Evolutionary conservation across 2,888 invertebrate genomes (phyloP).

Genomic region (Ferdinandea cuprea): DNA sequence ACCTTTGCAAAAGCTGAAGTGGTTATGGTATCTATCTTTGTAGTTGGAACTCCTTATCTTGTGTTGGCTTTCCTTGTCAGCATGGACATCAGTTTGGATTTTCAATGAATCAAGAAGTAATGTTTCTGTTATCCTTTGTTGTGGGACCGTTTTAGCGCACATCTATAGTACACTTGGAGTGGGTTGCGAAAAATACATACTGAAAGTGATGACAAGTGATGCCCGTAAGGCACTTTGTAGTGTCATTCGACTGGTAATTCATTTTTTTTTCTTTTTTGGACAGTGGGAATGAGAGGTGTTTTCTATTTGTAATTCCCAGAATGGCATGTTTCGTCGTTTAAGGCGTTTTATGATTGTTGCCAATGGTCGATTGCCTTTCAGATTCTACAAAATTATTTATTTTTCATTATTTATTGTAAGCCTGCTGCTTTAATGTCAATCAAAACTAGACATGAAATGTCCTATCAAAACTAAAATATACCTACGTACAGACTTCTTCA

Average conservation of each 20-base stretch:
- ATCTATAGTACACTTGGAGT: slow-evolving; percentile 3
- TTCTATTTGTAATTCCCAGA: no score
- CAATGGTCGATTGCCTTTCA: no score
- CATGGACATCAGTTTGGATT: slow-evolving; percentile 57
- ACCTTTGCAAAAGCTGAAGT: slow-evolving; percentile 19
- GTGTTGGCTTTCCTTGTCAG: slow-evolving; percentile 55
- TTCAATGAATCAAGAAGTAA: slow-evolving; percentile 41
- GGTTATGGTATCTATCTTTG: not conserved
- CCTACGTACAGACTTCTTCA: slow-evolving; percentile 16
- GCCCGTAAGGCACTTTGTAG: slow-evolving; percentile 22
- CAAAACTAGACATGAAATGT: no score
- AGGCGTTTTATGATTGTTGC: no score
- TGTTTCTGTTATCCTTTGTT: slow-evolving; percentile 50
- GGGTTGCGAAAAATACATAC: not conserved
- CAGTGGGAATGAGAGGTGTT: no score
- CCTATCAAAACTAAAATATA: not conserved
- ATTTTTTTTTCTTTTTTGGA: no score
- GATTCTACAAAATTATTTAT: no score
- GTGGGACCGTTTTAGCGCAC: not conserved
- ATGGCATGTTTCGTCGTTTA: no score
- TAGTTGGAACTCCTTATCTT: slow-evolving; percentile 3
- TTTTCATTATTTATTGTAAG: no score
- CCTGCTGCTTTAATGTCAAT: no score
- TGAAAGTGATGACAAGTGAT: slow-evolving; percentile 17
- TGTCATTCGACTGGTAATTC: not conserved